These are phyloP conservation scores for Merops nubicus DNA, from an alignment of 2,113 vertebrate species.

Conservation along the genomic window DNA sequence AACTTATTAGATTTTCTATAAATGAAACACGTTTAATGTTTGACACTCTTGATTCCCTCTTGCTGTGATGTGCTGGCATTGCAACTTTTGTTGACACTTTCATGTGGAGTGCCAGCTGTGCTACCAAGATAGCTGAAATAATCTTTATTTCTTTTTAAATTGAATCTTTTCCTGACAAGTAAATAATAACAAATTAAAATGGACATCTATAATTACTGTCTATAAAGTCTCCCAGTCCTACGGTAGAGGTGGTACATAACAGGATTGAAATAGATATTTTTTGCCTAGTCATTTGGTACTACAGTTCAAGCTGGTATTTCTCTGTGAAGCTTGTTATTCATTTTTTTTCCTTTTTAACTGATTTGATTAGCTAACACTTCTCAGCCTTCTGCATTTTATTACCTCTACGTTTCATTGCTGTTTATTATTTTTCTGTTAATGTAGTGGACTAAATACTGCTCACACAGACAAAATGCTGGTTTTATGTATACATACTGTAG, in stretches of 20 bases:
- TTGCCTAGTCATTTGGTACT: not conserved
- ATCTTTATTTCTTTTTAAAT: constrained; percentile 13
- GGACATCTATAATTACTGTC: not conserved
- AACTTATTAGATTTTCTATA: not conserved
- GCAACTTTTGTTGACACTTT: constrained; percentile 4
- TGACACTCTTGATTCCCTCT: not conserved
- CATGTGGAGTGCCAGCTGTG: not conserved
- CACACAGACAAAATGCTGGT: not conserved
- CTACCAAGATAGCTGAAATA: not conserved
- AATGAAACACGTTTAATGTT: not conserved
- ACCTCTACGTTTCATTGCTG: not conserved
- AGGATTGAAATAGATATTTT: not conserved
- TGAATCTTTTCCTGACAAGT: not conserved
- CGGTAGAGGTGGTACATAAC: not conserved
- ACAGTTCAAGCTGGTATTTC: not conserved
- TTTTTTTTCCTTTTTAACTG: not conserved
- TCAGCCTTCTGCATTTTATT: not conserved
- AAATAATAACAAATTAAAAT: constrained; percentile 14
- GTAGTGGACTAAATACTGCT: not conserved
- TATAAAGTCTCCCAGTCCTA: not conserved
- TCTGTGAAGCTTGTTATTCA: not conserved
- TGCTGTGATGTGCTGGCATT: not conserved
- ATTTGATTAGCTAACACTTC: not conserved
- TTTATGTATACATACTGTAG: not conserved
- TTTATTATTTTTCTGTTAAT: not conserved